Percentiles rank a stretch among this genome's conserved stretches.
Conservation (phyloP, 2,797 vertebrate species). For the Alectoris magna region DNA sequence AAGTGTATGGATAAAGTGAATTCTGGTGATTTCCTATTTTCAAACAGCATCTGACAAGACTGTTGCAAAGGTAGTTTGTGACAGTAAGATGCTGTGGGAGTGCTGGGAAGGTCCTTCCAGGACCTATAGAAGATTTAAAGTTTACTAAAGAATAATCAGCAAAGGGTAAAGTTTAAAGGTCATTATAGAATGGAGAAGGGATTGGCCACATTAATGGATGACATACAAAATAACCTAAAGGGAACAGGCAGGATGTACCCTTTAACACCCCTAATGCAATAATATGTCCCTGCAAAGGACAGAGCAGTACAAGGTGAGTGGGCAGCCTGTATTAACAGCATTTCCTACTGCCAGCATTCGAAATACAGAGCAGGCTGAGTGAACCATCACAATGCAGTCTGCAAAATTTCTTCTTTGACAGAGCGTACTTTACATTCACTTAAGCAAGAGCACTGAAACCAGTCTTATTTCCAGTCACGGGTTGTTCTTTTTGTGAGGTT, state of each 20-base stretch:
- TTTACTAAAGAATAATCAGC: not conserved
- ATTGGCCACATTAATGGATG: not conserved
- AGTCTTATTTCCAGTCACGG: not conserved
- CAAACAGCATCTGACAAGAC: not conserved
- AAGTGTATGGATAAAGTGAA: not conserved
- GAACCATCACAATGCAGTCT: not conserved
- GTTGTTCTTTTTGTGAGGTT: not conserved
- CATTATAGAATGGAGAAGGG: not conserved
- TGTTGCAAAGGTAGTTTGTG: not conserved
- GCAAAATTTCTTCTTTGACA: not conserved
- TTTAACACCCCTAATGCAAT: rapidly evolving
- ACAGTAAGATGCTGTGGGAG: not conserved
- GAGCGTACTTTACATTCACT: rapidly evolving
- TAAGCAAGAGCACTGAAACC: not conserved
- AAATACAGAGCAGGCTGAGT: not conserved
- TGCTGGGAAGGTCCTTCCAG: not conserved
- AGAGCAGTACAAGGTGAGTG: not conserved
- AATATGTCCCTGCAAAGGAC: not conserved
- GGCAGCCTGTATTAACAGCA: not conserved
- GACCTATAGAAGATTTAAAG: not conserved
- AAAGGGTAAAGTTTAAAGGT: not conserved
- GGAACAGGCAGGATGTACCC: not conserved
- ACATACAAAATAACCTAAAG: not conserved
- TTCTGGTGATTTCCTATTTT: not conserved
- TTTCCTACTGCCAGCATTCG: not conserved